phyloP scores from a whole-genome alignment of 2,113 vertebrate genomes.

The Amazona vittata region DNA sequence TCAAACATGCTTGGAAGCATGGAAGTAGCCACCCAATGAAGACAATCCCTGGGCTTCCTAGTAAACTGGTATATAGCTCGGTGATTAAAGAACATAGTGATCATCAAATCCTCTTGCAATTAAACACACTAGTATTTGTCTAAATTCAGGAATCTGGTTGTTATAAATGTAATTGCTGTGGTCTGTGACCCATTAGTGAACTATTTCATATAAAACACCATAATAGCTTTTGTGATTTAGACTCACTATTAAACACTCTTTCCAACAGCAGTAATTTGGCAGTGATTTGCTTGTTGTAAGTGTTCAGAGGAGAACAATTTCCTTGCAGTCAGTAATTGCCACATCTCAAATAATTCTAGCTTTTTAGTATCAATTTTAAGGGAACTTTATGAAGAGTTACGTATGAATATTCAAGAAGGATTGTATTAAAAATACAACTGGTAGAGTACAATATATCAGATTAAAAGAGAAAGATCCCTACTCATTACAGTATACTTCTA shows the following conservation, averaged over 20 bases:
- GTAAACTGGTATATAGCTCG: neutral
- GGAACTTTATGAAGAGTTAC: neutral
- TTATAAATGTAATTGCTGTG: neutral
- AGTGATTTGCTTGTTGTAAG: neutral
- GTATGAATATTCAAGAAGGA: constrained; percentile 16
- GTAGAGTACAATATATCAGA: neutral
- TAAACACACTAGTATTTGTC: neutral
- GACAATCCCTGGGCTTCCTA: neutral
- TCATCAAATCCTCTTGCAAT: neutral
- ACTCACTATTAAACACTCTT: neutral
- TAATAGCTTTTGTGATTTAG: constrained; percentile 21
- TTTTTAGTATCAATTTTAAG: neutral
- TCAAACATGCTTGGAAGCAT: neutral
- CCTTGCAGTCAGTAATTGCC: constrained; percentile 22
- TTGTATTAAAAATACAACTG: neutral
- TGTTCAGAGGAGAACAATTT: constrained; percentile 7
- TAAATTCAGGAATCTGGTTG: neutral
- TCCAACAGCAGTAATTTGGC: constrained; percentile 27
- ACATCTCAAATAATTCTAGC: constrained; percentile 9
- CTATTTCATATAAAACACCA: neutral
- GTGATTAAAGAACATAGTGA: neutral
- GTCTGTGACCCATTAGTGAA: neutral
- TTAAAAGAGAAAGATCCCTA: neutral
- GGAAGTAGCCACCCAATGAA: neutral
- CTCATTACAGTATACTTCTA: neutral